Percentiles rank a stretch among this genome's conserved stretches.
These are phyloP conservation scores for Mellilla xanthometata DNA, from an alignment of 2,888 invertebrate genomes.

Conservation along the genomic window DNA sequence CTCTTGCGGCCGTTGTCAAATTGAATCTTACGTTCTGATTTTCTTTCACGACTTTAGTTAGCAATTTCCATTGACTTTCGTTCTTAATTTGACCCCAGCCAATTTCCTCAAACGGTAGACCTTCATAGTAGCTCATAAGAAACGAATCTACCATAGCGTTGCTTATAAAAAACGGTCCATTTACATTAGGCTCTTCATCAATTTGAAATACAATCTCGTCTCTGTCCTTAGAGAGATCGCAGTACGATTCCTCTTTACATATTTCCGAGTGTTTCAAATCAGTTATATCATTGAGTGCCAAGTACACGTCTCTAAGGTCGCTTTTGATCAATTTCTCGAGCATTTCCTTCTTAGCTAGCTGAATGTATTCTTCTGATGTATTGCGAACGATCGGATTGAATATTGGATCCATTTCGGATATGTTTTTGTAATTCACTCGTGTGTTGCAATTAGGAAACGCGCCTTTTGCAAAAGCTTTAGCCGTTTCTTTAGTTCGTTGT, in stretches of 20 bases:
- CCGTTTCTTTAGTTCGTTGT: conserved; percentile 57
- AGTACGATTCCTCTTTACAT: conserved; percentile 46
- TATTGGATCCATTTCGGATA: conserved; percentile 43
- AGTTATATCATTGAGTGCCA: conserved; percentile 48
- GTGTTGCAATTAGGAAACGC: conserved; percentile 59
- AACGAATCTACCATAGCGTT: conserved; percentile 56
- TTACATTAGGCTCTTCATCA: conserved; percentile 51
- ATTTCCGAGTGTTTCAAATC: conserved; percentile 49
- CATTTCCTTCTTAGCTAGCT: conserved; percentile 45
- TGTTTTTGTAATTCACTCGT: conserved; percentile 40
- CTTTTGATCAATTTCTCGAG: conserved; percentile 40
- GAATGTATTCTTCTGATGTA: conserved; percentile 36
- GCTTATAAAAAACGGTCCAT: conserved; percentile 50
- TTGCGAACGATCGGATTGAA: conserved; percentile 55
- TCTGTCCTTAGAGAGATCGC: conserved; percentile 45
- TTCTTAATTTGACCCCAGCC: conserved; percentile 59
- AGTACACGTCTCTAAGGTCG: conserved; percentile 42
- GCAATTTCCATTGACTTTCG: conserved; percentile 45
- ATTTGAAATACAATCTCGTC: conserved; percentile 41
- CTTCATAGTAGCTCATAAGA: conserved; percentile 66
- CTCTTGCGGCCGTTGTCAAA: conserved; percentile 41
- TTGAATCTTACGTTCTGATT: conserved; percentile 59
- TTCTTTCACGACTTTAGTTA: conserved; percentile 45
- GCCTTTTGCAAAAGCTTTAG: conserved; percentile 48
- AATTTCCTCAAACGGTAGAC: conserved; percentile 45